Evolutionary conservation across 2,113 vertebrate genomes (phyloP).

Genomic region (Cololabis saira): DNA sequence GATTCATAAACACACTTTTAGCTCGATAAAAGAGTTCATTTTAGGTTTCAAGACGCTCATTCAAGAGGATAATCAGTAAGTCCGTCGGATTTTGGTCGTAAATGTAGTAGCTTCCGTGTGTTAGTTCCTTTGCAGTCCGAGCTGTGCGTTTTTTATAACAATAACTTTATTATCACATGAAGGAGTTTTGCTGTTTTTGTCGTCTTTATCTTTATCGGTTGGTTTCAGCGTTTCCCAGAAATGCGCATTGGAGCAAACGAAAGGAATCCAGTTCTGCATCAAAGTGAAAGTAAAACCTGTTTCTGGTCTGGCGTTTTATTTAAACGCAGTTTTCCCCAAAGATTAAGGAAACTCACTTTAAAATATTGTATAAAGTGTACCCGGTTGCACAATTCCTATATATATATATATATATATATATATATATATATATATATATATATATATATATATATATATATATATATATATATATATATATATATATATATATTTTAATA

Average conservation of each 20-base stretch:
- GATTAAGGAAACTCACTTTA: too few relatives aligned
- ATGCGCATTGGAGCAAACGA: conserved; percentile 33
- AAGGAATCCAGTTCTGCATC: not conserved
- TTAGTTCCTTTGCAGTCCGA: too few relatives aligned
- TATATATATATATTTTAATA: too few relatives aligned
- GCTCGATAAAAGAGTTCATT: not conserved
- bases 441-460: too few relatives aligned
- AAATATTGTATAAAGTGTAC: too few relatives aligned
- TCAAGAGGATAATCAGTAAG: conserved; percentile 21
- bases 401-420: too few relatives aligned
- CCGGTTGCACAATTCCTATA: too few relatives aligned
- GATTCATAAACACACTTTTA: accelerated
- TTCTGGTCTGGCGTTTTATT: not conserved
- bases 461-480: too few relatives aligned
- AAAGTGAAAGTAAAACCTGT: conserved; percentile 16
- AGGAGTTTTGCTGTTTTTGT: not conserved
- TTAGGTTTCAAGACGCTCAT: not conserved
- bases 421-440: too few relatives aligned
- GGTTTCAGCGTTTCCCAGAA: conserved; percentile 30
- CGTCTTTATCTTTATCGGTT: not conserved
- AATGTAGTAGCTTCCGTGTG: not conserved
- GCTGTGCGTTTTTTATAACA: too few relatives aligned
- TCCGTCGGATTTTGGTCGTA: not conserved
- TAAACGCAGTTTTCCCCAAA: not conserved
- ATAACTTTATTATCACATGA: not conserved